Conservation (phyloP, 2,113 vertebrate species). For the Pomatorhinus ruficollis region DNA sequence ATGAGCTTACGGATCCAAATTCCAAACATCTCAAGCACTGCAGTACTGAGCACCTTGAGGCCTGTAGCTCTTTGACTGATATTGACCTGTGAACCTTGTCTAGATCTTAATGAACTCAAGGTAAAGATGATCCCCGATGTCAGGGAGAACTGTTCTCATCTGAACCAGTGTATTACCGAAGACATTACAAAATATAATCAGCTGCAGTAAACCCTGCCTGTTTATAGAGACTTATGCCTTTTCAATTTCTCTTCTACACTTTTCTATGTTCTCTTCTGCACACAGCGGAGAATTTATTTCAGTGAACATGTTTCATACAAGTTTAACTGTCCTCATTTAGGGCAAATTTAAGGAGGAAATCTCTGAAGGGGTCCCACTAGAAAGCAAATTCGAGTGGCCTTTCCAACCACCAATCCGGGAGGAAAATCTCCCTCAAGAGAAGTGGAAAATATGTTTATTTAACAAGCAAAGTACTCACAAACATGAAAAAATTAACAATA, state of each 20-base stretch:
- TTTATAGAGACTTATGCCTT: rapidly evolving
- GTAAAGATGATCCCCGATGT: not conserved
- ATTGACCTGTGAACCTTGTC: not conserved
- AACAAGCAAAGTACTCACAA: not conserved
- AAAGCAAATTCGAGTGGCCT: not conserved
- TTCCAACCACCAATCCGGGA: rapidly evolving
- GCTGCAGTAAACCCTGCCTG: not conserved
- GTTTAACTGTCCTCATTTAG: not conserved
- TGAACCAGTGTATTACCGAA: not conserved
- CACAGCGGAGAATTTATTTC: not conserved
- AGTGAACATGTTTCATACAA: not conserved
- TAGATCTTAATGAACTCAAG: not conserved
- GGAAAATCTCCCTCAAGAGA: not conserved
- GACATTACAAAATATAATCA: not conserved
- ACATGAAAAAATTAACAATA: not conserved
- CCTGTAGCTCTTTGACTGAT: not conserved
- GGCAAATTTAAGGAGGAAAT: not conserved
- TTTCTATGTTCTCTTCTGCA: not conserved
- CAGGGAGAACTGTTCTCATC: not conserved
- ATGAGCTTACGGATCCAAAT: not conserved
- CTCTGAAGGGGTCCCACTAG: rapidly evolving
- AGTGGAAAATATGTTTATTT: not conserved
- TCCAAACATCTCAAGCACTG: not conserved
- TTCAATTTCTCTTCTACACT: not conserved
- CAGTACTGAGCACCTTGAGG: not conserved